phyloP scores from a whole-genome alignment of 92 coral and sea anemone genomes.

The Porites evermanni region DNA sequence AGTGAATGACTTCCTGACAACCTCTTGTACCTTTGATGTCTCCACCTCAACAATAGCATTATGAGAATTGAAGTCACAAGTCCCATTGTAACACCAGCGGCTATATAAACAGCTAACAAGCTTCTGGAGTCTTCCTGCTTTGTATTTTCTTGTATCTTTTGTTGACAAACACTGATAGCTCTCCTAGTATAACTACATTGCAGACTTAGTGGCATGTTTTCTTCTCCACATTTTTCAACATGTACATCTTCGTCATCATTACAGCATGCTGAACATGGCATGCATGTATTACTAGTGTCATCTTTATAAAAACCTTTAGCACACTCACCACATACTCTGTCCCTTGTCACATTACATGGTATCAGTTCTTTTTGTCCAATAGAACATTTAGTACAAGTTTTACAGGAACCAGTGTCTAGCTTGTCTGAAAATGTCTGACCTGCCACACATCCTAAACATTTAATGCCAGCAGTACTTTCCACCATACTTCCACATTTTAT shows the following conservation, averaged over 20 bases:
- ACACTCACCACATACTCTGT: conserved; percentile 66
- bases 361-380: conserved; percentile 63
- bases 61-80: not conserved
- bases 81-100: not conserved
- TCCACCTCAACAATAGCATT: not conserved
- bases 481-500: conserved; percentile 61
- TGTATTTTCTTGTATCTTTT: not conserved
- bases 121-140: not conserved
- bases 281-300: conserved; percentile 26
- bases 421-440: conserved; percentile 66
- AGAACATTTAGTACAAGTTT: conserved; percentile 59
- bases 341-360: conserved; percentile 64
- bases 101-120: not conserved
- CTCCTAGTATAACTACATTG: conserved; percentile 67
- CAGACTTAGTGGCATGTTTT: conserved; percentile 62
- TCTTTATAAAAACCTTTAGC: conserved; percentile 60
- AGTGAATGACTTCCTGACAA: not conserved
- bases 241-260: conserved; percentile 57
- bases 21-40: not conserved
- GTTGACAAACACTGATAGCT: conserved; percentile 46
- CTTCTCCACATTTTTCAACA: conserved; percentile 58
- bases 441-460: conserved; percentile 54
- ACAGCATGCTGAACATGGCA: conserved; percentile 80
- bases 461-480: not conserved
- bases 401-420: conserved; percentile 50